A percentile compares a stretch with the other conserved stretches of the same genome.
Conservation (phyloP, 2,797 vertebrate species). For the Acipenser ruthenus region DNA sequence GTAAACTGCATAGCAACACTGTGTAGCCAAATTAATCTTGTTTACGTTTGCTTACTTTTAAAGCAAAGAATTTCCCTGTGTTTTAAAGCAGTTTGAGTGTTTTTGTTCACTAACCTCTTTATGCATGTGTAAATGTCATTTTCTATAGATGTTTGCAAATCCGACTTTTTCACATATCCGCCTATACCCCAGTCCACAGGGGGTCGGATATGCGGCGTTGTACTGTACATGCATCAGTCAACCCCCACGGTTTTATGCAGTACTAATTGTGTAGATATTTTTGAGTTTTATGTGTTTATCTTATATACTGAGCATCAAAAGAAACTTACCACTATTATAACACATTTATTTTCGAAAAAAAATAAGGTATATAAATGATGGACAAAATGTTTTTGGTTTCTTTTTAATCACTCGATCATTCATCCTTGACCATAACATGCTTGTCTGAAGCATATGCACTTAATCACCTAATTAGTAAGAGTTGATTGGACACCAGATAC, state of each 20-base stretch:
- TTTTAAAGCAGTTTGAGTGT: not conserved
- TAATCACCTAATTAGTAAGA: no score
- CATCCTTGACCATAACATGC: no score
- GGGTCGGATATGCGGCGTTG: no score
- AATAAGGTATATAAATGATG: no score
- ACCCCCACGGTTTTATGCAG: slow-evolving; percentile 41
- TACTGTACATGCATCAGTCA: slow-evolving; percentile 17
- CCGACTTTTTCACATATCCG: slow-evolving; percentile 8
- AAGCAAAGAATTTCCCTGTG: not conserved
- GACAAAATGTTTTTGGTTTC: no score
- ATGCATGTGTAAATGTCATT: slow-evolving; percentile 14
- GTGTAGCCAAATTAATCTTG: no score
- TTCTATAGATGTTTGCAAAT: slow-evolving; percentile 23
- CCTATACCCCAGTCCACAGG: slow-evolving; percentile 15
- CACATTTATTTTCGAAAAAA: no score
- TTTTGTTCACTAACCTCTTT: not conserved
- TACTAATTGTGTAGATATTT: slow-evolving; percentile 39
- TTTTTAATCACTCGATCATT: no score
- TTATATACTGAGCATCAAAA: slow-evolving; percentile 26
- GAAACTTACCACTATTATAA: no score
- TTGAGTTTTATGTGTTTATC: slow-evolving; percentile 41
- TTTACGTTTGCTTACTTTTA: not conserved
- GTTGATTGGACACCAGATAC: no score
- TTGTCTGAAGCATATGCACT: no score
- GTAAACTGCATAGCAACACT: no score